Evolutionary conservation across 2,888 invertebrate species (phyloP).

Genomic region (Tetranychus truncatus): DNA sequence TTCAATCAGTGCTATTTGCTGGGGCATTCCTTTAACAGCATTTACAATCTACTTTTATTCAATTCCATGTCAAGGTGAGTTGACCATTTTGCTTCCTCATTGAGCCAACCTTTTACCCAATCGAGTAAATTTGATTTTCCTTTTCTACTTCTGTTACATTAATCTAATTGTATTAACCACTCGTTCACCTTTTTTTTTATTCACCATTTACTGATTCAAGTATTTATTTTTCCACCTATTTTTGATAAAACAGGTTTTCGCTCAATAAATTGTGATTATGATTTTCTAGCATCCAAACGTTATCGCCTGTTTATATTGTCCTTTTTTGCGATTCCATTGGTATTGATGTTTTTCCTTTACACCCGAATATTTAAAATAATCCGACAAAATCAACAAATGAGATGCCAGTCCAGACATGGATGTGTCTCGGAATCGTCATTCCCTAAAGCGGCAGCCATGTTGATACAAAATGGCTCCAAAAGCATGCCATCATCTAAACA

Average conservation of each 20-base stretch:
- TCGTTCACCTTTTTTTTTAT: background rate
- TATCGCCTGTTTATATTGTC: constrained; percentile 39
- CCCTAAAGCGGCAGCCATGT: background rate
- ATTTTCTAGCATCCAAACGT: constrained; percentile 34
- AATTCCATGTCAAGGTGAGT: constrained; percentile 34
- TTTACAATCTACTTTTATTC: constrained; percentile 39
- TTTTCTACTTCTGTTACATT: background rate
- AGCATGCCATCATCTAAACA: background rate
- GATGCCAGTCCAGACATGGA: background rate
- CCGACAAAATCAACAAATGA: background rate
- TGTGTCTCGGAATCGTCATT: background rate
- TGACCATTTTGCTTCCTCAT: constrained; percentile 23
- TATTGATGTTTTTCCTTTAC: constrained; percentile 44
- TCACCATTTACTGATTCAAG: background rate
- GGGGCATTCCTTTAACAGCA: constrained; percentile 40
- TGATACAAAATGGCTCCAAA: background rate
- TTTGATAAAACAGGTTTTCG: constrained; percentile 26
- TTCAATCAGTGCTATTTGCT: constrained; percentile 29
- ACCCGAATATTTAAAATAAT: constrained; percentile 43
- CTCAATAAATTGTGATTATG: constrained; percentile 24
- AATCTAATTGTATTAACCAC: background rate
- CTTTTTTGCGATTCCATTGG: constrained; percentile 41
- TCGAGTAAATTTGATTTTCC: background rate
- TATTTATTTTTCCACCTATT: background rate
- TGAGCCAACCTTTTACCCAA: background rate